Evolutionary conservation across 2,888 invertebrate genomes (phyloP), one percentile per base, ranked within the genome.

Genomic region (Cataglyphis altisquamis): DNA sequence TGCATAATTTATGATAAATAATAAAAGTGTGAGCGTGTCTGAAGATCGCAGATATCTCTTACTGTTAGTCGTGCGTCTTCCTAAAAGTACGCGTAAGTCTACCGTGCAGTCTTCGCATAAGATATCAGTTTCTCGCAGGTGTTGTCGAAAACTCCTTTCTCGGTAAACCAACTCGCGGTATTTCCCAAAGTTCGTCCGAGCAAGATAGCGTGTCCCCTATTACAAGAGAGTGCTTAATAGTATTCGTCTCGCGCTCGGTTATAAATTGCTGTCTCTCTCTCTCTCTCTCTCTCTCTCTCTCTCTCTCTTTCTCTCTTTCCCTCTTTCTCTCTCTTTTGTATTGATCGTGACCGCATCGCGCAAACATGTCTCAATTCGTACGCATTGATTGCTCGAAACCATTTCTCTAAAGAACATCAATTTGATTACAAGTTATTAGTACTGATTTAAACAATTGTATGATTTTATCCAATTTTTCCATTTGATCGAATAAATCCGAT

Each of bases 61-160:
- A 83, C 1, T 25, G 64, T 80, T 75, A 83, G 66, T 81, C 78
- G 74, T 87, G 85, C 60, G 84, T 88, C 87, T 89, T 89, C 25
- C 62, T 57, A 52, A 77, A 89, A 89, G 83, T 82, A 81, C 41
- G 39, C 62, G 25, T 87, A 89, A 88, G 82, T 85, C 82, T 57
- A 21, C 70, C 70, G 73, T 73, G 82, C 88, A 84, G 88, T 85
- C 74, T 63, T 60, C 48, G 73, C 64, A 48, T 66, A 81, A 82
- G 83, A 83, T 88, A 88, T 88, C 88, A 89, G 87, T 82, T 83
- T 78, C 87, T 62, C 82, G 83, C 89, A 88, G 89, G 83, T 88
- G 83, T 83, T 88, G 84, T 63, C 83, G 82, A 78, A 67, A 36
- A 36, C 45, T 52, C 32, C 52, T 36, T n/a, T 41, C 25, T 12